Evolutionary conservation across 2,888 invertebrate species (phyloP), one percentile per base, ranked within the genome.

Genomic region (Himalopsyche tibetana): DNA sequence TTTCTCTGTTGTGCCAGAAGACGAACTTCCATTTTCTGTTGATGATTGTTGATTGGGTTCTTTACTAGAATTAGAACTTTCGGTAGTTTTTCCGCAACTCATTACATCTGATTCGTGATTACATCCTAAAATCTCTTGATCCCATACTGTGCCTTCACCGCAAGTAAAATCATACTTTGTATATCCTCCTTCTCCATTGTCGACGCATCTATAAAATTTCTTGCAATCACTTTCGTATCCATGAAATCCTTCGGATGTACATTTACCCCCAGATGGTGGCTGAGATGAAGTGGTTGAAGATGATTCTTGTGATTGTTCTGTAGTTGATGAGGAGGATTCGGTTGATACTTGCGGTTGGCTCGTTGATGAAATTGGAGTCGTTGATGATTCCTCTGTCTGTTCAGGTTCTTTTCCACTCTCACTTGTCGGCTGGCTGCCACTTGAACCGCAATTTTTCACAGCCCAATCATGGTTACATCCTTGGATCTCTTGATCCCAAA

Each of bases 151-250:
- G 28, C 95, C 96, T 82, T 95, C 94, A 0, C 96, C 96, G 91
- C 97, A 97, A 17, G 92, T 92, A 90, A 96, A 97, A 88, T 96
- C 95, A 90, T 95, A 95, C 91, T 94, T 95, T 81, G 92, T 94
- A 89, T 92, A 96, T 5, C 93, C 92, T 87, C 94, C 94, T 51
- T 93, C 91, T 0, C 94, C 95, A 90, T 94, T 93, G 85, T 93
- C 92, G 42, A 96, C 96, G 91, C 97, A 97, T 89, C 96, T 94
- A 90, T 96, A 96, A 92, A 97, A 97, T 90, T 95, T 96, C 87
- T 93, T 94, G 90, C 97, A 97, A 90, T 96, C 94, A 81, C 92
- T 92, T 80, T 93, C 92, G 91, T 97, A 95, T 15, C 95, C 94
- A 90, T 95, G 94, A 90, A 96, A 97, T 83, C 97, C 97, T 85